phyloP scores from a whole-genome alignment of 1,140 invertebrate genomes.

The Trypoxylus dichotomus region DNA sequence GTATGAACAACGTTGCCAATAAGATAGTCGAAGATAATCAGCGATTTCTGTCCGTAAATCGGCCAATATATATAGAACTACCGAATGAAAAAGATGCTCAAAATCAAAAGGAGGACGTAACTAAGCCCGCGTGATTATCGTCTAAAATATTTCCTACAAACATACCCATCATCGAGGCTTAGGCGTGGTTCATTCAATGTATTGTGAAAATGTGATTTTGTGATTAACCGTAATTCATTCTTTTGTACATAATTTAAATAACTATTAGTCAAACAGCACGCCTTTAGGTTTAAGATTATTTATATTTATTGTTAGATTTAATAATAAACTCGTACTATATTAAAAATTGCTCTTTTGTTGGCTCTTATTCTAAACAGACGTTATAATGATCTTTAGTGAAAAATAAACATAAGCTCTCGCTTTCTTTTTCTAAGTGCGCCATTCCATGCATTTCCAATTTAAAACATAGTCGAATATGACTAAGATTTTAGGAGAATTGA shows the following conservation, averaged over 20 bases:
- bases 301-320: conserved; percentile 23
- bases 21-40: conserved; percentile 59
- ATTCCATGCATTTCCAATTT: too few relatives aligned
- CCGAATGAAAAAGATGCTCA: conserved; percentile 47
- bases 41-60: conserved; percentile 57
- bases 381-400: too few relatives aligned
- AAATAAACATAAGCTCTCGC: too few relatives aligned
- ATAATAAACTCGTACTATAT: background rate
- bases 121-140: background rate
- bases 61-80: conserved; percentile 61
- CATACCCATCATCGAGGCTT: background rate
- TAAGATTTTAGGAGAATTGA: too few relatives aligned
- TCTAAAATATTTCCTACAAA: background rate
- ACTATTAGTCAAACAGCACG: conserved; percentile 11
- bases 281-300: conserved; percentile 19
- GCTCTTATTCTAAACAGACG: background rate
- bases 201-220: conserved; percentile 16
- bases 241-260: conserved; percentile 13
- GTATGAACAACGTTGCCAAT: conserved; percentile 51
- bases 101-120: background rate
- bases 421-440: too few relatives aligned
- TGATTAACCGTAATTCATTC: background rate
- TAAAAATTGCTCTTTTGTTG: background rate
- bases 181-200: background rate
- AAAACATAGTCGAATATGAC: too few relatives aligned